These are phyloP conservation scores for Glomeris maerens DNA, from an alignment of 1,140 invertebrate species.

Conservation along the genomic window DNA sequence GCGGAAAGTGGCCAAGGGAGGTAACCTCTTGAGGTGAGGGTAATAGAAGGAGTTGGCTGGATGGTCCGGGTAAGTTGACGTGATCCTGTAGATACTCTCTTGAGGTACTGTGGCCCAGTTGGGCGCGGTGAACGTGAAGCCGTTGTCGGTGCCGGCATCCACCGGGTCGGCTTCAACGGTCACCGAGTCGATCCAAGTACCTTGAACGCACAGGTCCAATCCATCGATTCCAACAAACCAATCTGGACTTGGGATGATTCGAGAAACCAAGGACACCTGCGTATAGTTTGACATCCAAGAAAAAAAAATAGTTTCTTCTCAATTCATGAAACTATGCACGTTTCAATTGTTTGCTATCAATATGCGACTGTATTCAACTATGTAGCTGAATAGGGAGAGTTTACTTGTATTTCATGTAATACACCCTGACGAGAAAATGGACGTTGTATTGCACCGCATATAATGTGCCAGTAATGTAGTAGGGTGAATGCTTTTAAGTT, in stretches of 20 bases:
- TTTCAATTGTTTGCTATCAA: no score
- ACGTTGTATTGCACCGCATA: no score
- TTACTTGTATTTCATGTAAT: no score
- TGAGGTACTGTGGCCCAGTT: slow-evolving; percentile 84
- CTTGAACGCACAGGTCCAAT: slow-evolving; percentile 81
- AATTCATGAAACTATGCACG: no score
- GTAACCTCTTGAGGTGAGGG: slow-evolving; percentile 64
- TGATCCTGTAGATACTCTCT: slow-evolving; percentile 77
- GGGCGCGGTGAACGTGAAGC: slow-evolving; percentile 88
- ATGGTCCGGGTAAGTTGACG: slow-evolving; percentile 76
- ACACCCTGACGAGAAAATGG: no score
- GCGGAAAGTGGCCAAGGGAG: slow-evolving; percentile 65
- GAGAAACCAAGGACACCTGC: slow-evolving; percentile 66
- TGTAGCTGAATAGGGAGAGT: no score
- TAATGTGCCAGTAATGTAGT: no score
- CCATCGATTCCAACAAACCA: slow-evolving; percentile 96
- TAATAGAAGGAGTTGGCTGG: slow-evolving; percentile 91
- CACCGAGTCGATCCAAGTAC: slow-evolving; percentile 84
- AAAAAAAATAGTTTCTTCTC: slow-evolving; percentile 8
- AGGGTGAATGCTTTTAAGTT: no score
- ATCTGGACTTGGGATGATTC: slow-evolving; percentile 87
- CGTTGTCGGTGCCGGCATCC: slow-evolving; percentile 94
- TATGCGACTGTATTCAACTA: no score
- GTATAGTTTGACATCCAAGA: slow-evolving; percentile 8
- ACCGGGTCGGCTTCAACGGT: slow-evolving; percentile 86